Evolutionary conservation across 2,113 vertebrate species (phyloP), one percentile per base, ranked within the genome.

Genomic region (Holacanthus passer): DNA sequence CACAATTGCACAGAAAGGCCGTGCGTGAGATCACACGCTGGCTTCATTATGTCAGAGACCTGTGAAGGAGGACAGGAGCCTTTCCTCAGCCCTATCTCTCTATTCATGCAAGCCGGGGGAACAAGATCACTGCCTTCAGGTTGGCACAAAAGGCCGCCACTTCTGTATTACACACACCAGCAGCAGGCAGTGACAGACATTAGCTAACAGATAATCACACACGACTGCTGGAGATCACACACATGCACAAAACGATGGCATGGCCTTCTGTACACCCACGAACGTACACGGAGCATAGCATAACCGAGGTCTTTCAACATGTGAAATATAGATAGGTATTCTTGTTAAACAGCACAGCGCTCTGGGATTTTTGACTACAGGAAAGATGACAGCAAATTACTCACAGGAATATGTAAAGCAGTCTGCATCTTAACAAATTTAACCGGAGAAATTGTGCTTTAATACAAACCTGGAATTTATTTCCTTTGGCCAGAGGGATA

Each of bases 21-120:
- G 47, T 74, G 80, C 39, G 82, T 3, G 77, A 53, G 79, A 79
- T 81, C 77, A 82, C 87, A 87, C 80, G 41, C 73, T 12, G 77
- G 85, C 84, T 90, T 90, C 90, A 89, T 92, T 91, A 89, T 87
- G 87, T 87, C 74, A 84, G 69, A 73, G 73, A 87, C 70, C 81
- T 82, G 79, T 79, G 67, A 81, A 86, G 84, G 88, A 84, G 87
- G 79, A 89, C 83, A 79, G 79, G 29, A 83, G 67, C 63, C 58
- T 43, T 56, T 81, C 64, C 82, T 79, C 76, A 90, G 87, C 77
- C 64, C 77, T 20, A 63, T 66, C 81, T 50, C 70, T 84, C 88
- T 83, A 86, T 91, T 90, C 88, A 90, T 75, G 82, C 81, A 71
- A 66, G 88, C 65, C n/a, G 32, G 39, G 71, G 73, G 77, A 82